Evolutionary conservation across 2,888 invertebrate genomes (phyloP).

Genomic region (Coleophora flavipennella): DNA sequence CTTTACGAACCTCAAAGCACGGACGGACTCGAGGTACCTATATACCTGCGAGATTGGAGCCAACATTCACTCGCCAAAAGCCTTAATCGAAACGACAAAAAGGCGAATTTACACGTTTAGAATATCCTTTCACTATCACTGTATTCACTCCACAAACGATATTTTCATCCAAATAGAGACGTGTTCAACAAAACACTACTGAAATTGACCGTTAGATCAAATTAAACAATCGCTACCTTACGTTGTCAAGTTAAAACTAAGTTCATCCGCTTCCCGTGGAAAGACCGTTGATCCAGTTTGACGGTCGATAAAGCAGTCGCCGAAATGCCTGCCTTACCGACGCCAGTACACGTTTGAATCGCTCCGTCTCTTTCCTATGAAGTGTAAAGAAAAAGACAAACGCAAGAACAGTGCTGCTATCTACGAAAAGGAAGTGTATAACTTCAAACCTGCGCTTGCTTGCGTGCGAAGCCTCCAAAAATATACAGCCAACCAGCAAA

Average conservation of each 20-base stretch:
- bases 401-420: constrained; percentile 26
- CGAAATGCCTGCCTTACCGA: constrained; percentile 48
- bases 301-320: constrained; percentile 53
- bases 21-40: constrained; percentile 44
- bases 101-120: too few species aligned
- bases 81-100: constrained; percentile 27
- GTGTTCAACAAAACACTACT: constrained; percentile 50
- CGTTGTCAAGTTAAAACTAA: constrained; percentile 67
- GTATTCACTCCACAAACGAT: constrained; percentile 27
- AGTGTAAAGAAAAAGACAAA: constrained; percentile 28
- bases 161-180: constrained; percentile 39
- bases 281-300: constrained; percentile 71
- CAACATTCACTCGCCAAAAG: constrained; percentile 54
- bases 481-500: constrained; percentile 44
- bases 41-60: constrained; percentile 61
- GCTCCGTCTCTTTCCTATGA: constrained; percentile 31
- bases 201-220: constrained; percentile 40
- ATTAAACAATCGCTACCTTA: constrained; percentile 49
- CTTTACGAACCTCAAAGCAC: constrained; percentile 60
- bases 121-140: too few species aligned
- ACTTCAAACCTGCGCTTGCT: constrained; percentile 59
- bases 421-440: constrained; percentile 32
- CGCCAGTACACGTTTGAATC: constrained; percentile 20
- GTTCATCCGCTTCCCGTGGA: constrained; percentile 56
- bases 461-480: constrained; percentile 52